A percentile compares a stretch with the other conserved stretches of the same genome.
Evolutionary conservation across 2,113 vertebrate species (phyloP).

Genomic region (Azemiops feae): DNA sequence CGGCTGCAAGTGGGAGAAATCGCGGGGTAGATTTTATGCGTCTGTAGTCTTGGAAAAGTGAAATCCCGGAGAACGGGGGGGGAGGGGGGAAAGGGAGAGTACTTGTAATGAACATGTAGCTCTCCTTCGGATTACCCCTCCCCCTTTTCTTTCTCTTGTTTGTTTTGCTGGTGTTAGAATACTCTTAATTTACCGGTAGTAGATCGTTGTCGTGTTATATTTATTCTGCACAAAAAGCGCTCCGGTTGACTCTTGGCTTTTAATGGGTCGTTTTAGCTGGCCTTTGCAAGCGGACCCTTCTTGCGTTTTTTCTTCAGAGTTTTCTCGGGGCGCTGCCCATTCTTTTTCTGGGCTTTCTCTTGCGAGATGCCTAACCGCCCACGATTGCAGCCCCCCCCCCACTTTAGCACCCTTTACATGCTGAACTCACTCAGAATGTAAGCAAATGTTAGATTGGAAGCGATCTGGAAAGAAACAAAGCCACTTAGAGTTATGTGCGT

Average conservation of each 20-base stretch:
- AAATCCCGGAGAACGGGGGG: neutral
- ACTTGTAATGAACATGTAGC: neutral
- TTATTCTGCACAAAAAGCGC: neutral
- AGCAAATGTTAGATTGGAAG: neutral
- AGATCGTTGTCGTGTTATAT: too few relatives aligned
- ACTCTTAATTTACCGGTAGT: too few relatives aligned
- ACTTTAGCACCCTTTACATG: neutral
- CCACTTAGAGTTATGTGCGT: neutral
- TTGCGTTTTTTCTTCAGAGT: neutral
- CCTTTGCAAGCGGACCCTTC: neutral
- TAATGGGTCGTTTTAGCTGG: neutral
- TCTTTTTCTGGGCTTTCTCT: neutral
- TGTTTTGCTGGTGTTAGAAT: neutral
- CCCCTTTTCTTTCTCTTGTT: neutral
- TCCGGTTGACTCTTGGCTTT: neutral
- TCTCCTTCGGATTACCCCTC: neutral
- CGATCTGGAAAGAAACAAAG: neutral
- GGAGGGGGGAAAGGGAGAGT: neutral
- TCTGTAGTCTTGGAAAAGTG: neutral
- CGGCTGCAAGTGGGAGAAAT: neutral
- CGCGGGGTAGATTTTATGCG: neutral
- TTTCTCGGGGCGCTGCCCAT: neutral
- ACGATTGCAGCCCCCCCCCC: neutral
- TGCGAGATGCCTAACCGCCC: neutral
- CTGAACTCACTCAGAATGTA: neutral